phyloP scores from a whole-genome alignment of 2,797 vertebrate species.

The Rallus crepitans region DNA sequence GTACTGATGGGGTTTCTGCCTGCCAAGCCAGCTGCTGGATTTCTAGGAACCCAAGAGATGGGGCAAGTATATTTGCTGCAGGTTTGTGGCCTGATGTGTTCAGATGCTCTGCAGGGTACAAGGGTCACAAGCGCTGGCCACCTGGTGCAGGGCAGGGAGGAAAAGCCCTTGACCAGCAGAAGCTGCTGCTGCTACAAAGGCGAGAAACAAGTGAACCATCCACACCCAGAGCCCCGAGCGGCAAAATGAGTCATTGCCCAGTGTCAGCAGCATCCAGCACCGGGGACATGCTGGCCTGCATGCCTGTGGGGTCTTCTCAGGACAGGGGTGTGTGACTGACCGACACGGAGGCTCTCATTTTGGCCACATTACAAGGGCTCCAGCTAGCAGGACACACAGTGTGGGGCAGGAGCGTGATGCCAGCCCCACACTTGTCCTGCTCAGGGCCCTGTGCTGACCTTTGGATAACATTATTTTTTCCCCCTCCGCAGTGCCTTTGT shows the following conservation, averaged over 20 bases:
- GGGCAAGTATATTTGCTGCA: not conserved
- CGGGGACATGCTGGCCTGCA: accelerated
- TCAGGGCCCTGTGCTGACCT: not conserved
- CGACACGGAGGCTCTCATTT: not conserved
- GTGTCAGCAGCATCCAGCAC: not conserved
- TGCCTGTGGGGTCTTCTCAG: not conserved
- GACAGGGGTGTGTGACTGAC: not conserved
- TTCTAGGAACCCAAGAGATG: not conserved
- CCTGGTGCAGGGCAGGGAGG: not conserved
- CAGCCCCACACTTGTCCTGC: not conserved
- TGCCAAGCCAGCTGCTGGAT: not conserved
- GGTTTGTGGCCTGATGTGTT: not conserved
- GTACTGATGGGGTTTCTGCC: not conserved
- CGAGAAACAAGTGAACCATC: not conserved
- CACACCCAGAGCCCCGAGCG: not conserved
- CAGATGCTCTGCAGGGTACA: accelerated
- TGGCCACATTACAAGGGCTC: not conserved
- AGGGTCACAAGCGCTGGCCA: not conserved
- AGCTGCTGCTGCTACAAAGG: not conserved
- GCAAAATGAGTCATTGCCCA: not conserved
- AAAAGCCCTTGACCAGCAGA: not conserved
- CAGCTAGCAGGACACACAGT: not conserved
- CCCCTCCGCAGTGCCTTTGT: accelerated
- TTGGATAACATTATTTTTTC: not conserved
- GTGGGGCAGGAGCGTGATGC: not conserved